Percentiles rank a stretch among this genome's conserved stretches.
phyloP scores from a whole-genome alignment of 2,113 vertebrate genomes.

The Pterocles orientalis region DNA sequence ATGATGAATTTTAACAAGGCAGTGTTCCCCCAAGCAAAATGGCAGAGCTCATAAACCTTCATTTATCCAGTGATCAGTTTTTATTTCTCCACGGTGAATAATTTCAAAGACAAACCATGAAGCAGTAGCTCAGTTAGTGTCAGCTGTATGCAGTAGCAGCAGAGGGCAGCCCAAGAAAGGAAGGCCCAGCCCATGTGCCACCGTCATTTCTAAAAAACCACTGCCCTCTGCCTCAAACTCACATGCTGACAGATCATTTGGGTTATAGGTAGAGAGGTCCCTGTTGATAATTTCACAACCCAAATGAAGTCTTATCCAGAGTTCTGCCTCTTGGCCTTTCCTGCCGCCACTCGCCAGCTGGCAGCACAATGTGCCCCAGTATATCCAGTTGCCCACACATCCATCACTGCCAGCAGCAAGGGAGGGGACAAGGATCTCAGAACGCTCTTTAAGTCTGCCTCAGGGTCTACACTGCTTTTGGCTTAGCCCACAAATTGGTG shows the following conservation, averaged over 20 bases:
- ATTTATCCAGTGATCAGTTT: slow-evolving; percentile 18
- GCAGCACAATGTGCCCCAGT: neutral
- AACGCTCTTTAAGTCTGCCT: neutral
- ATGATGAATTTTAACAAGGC: slow-evolving; percentile 60
- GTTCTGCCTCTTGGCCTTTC: neutral
- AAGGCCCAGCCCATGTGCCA: neutral
- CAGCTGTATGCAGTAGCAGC: neutral
- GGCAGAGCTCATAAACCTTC: slow-evolving; percentile 13
- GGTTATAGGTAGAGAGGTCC: neutral
- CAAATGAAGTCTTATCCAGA: neutral
- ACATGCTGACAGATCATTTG: neutral
- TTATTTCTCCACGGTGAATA: slow-evolving; percentile 25
- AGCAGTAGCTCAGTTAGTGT: neutral
- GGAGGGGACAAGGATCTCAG: neutral
- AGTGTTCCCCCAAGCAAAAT: slow-evolving; percentile 8
- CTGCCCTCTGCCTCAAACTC: neutral
- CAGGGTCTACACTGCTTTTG: neutral
- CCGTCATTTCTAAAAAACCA: neutral
- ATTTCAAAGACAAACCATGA: slow-evolving; percentile 33
- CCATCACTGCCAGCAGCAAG: neutral
- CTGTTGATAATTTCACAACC: neutral
- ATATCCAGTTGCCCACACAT: neutral
- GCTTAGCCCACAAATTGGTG: neutral
- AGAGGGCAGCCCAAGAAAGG: neutral
- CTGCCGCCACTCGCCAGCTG: neutral